Evolutionary conservation across 2,113 vertebrate species (phyloP), one percentile per base, ranked within the genome.

Genomic region (Peromyscus maniculatus): DNA sequence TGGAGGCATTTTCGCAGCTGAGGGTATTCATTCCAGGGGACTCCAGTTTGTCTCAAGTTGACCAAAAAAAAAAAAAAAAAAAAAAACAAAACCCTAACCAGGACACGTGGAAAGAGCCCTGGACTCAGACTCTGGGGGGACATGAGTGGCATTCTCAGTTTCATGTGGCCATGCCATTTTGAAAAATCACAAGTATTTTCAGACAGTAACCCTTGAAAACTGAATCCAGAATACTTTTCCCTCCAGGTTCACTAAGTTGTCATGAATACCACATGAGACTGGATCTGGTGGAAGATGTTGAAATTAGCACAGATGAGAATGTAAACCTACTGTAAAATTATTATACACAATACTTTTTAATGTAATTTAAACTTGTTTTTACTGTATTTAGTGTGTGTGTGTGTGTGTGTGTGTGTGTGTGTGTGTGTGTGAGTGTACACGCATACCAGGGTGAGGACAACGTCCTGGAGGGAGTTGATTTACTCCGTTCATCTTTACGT

Each of bases 131-230:
- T 64, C 74, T 36, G 66, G 86, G 26, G 71, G 39, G 55, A 74
- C 31, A 36, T 1, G 7, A 33, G 13, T 24, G 4, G 7, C 28
- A 91, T 7, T 93, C 62, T 57, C 0, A 0, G 28, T 28, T 64
- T 82, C 33, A 36, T 36, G 13, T 46, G 43, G 33, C n/a, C 57
- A 28, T 8, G 52, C 39, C 39, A 79, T 62, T 96, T 67, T 33
- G 87, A 82, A 95, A 89, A 43, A 67, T 3, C 46, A 26, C 36
- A 89, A 72, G 75, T 46, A 55, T 86, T 72, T 59, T 19, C 5
- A 94, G 90, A 39, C 55, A 77, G 33, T 88, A 52, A 89, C 89
- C 43, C 52, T 3, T 74, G 67, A 90, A 83, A 96, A 64, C 26
- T n/a, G 55, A 95, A 4, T 31, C 87, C 33, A 33, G 67, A 87